These are phyloP conservation scores for Luidia sarsii DNA, from an alignment of 53 echinoderm and acorn worm species.

Conservation along the genomic window DNA sequence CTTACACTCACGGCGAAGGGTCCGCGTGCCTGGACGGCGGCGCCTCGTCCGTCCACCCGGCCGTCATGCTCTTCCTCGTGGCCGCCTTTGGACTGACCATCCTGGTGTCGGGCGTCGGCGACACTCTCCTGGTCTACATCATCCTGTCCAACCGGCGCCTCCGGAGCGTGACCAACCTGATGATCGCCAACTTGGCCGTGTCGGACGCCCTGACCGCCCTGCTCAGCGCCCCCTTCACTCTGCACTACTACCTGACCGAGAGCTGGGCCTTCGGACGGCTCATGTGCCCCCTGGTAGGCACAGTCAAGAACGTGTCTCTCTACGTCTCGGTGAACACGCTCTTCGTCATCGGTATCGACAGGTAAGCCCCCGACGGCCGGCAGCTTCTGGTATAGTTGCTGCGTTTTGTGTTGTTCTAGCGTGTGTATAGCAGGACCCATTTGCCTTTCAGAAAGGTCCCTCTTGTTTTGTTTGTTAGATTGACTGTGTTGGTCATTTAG, in stretches of 20 bases:
- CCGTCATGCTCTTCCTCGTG: slow-evolving; percentile 66
- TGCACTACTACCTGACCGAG: slow-evolving; percentile 79
- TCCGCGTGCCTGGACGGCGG: no score
- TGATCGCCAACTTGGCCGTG: slow-evolving; percentile 91
- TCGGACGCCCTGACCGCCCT: slow-evolving; percentile 95
- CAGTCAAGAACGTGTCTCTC: slow-evolving; percentile 83
- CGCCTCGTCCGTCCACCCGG: slow-evolving; percentile 45
- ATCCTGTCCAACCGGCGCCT: slow-evolving; percentile 79
- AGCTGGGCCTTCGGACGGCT: slow-evolving; percentile 83
- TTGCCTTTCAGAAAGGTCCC: no score
- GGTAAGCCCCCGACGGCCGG: no score
- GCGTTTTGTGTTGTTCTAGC: no score
- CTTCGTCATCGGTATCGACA: slow-evolving; percentile 91
- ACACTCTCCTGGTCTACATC: slow-evolving; percentile 83
- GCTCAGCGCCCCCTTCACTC: slow-evolving; percentile 72
- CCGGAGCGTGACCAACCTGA: slow-evolving; percentile 89
- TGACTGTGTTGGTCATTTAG: no score
- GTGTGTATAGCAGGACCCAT: no score
- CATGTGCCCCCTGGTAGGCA: slow-evolving; percentile 89
- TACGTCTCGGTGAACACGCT: slow-evolving; percentile 96
- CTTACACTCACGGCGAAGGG: no score
- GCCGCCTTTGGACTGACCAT: slow-evolving; percentile 75
- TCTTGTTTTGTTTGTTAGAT: no score
- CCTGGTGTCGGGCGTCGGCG: slow-evolving; percentile 84
- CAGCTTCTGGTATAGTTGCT: no score